phyloP scores from a whole-genome alignment of 1,140 invertebrate species.

The Anoplolepis gracilipes region DNA sequence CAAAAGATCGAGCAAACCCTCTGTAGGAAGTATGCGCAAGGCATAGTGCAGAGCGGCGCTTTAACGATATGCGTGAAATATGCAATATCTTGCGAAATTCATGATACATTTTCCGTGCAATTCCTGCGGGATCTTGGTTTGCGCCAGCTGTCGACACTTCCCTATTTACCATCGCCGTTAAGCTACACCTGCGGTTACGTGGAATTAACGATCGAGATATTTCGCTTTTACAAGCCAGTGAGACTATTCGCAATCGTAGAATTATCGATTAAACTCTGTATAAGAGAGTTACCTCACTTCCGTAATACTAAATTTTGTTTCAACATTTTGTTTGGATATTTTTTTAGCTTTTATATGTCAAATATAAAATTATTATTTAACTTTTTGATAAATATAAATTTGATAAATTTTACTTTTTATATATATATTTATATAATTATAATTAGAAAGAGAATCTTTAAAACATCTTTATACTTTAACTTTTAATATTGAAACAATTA shows the following conservation, averaged over 20 bases:
- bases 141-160: slow-evolving; percentile 63
- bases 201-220: slow-evolving; percentile 52
- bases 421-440: too few species aligned
- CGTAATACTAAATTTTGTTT: not conserved
- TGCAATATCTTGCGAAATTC: slow-evolving; percentile 60
- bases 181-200: slow-evolving; percentile 49
- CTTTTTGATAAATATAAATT: not conserved
- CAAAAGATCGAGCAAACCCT: slow-evolving; percentile 11
- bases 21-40: not conserved
- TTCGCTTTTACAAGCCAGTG: slow-evolving; percentile 26
- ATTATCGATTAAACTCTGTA: slow-evolving; percentile 3
- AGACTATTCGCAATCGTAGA: slow-evolving; percentile 24
- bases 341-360: not conserved
- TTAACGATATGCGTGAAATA: slow-evolving; percentile 61
- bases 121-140: slow-evolving; percentile 53
- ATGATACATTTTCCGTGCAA: slow-evolving; percentile 62
- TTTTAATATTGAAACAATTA: not conserved
- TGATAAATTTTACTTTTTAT: not conserved
- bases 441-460: not conserved
- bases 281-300: not conserved
- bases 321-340: not conserved
- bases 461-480: not conserved
- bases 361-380: not conserved
- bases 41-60: not conserved
- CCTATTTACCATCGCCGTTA: slow-evolving; percentile 63